Conservation (phyloP, 2,113 vertebrate species). For the Syngnathus typhle region DNA sequence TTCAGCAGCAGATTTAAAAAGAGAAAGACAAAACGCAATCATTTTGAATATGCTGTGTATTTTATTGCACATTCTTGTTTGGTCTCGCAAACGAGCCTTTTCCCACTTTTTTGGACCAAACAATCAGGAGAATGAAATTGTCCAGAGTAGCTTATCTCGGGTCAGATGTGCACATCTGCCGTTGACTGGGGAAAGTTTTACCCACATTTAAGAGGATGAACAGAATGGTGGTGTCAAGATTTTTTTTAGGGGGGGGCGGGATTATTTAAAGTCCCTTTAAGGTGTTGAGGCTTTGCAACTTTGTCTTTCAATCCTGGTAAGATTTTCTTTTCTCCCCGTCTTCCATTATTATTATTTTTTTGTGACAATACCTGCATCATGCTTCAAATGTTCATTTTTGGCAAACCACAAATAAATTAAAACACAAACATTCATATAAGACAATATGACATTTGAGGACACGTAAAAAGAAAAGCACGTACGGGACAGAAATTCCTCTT, state of each 20-base stretch:
- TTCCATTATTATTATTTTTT: slow-evolving; percentile 48
- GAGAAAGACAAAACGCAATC: slow-evolving; percentile 41
- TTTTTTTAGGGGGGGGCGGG: slow-evolving; percentile 29
- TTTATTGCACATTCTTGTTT: slow-evolving; percentile 83
- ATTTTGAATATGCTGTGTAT: slow-evolving; percentile 73
- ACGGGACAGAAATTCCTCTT: slow-evolving; percentile 54
- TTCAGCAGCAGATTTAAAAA: neutral
- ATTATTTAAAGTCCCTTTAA: slow-evolving; percentile 29
- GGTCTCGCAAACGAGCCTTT: slow-evolving; percentile 66
- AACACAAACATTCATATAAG: slow-evolving; percentile 73
- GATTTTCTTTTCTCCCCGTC: slow-evolving; percentile 17
- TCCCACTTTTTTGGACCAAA: slow-evolving; percentile 49
- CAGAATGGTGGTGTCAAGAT: slow-evolving; percentile 48
- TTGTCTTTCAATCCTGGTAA: slow-evolving; percentile 28
- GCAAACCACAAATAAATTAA: slow-evolving; percentile 77
- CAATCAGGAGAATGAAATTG: slow-evolving; percentile 47
- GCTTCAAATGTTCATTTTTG: slow-evolving; percentile 73
- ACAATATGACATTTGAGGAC: slow-evolving; percentile 66
- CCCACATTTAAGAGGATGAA: slow-evolving; percentile 41
- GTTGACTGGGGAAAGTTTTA: slow-evolving; percentile 15
- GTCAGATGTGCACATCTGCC: slow-evolving; percentile 44
- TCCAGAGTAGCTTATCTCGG: slow-evolving; percentile 45
- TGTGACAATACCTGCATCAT: slow-evolving; percentile 69
- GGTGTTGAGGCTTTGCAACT: slow-evolving; percentile 44
- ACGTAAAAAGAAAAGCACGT: slow-evolving; percentile 57